phyloP scores from a whole-genome alignment of 2,888 invertebrate species.

The Micoletzkya japonica region DNA sequence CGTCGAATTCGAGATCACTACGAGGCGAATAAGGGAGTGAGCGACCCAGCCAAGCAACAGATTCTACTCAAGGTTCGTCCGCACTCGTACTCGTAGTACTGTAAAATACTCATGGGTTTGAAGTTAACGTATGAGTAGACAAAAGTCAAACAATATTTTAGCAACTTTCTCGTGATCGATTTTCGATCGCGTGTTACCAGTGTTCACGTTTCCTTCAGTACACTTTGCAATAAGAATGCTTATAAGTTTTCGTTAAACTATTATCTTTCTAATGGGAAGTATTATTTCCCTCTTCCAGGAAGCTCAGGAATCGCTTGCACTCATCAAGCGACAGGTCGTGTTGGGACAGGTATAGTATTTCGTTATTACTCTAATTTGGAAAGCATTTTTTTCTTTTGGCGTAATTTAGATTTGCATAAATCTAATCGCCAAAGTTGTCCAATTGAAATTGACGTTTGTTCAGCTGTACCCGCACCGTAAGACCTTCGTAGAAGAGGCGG shows the following conservation, averaged over 20 bases:
- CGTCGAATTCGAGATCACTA: conserved; percentile 63
- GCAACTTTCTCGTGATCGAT: too few relatives aligned
- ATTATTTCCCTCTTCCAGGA: conserved; percentile 38
- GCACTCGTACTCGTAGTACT: too few relatives aligned
- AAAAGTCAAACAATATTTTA: too few relatives aligned
- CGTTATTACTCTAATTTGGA: neutral
- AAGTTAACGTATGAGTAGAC: too few relatives aligned
- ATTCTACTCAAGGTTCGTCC: conserved; percentile 45
- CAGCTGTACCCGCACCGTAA: conserved; percentile 50
- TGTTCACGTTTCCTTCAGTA: neutral
- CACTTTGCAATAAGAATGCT: too few relatives aligned
- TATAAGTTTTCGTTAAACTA: too few relatives aligned
- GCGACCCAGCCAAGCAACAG: conserved; percentile 42
- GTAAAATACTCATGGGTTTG: too few relatives aligned
- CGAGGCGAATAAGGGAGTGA: conserved; percentile 43
- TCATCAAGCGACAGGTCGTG: conserved; percentile 45
- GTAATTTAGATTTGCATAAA: neutral
- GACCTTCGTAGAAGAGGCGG: conserved; percentile 53
- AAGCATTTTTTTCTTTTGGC: neutral
- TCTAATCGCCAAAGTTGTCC: neutral
- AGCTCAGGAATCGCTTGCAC: conserved; percentile 38
- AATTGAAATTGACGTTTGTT: neutral
- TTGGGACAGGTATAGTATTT: conserved; percentile 31
- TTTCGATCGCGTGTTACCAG: too few relatives aligned
- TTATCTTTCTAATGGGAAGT: too few relatives aligned